Conservation (phyloP, 37 sponge, comb jelly and placozoan species). For the Petrosia ficiformis region DNA sequence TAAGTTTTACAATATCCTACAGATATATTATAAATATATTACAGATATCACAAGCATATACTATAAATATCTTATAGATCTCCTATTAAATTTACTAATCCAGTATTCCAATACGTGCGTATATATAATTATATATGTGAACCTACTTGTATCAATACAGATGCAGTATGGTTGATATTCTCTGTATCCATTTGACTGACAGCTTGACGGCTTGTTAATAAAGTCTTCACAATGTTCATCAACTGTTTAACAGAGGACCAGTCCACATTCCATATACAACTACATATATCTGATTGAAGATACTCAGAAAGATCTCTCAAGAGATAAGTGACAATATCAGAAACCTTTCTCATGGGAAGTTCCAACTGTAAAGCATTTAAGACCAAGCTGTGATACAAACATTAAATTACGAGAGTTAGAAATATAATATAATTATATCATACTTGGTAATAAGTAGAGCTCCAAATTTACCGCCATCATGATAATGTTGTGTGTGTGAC, state of each 20-base stretch:
- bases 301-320: constrained; percentile 11
- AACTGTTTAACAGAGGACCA: constrained; percentile 6
- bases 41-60: too few species aligned
- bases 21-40: too few species aligned
- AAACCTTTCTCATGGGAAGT: constrained; percentile 13
- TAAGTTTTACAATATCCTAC: too few species aligned
- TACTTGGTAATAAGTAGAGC: constrained; percentile 39
- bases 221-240: constrained; percentile 13
- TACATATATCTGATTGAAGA: constrained; percentile 3
- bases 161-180: constrained; percentile 31
- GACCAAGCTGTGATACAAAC: constrained; percentile 18
- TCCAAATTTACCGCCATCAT: constrained; percentile 34
- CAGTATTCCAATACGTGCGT: too few species aligned
- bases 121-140: too few species aligned
- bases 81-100: too few species aligned
- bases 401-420: neutral
- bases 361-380: constrained; percentile 26
- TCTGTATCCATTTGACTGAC: neutral
- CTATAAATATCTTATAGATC: too few species aligned
- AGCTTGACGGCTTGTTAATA: constrained; percentile 7
- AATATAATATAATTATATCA: too few species aligned
- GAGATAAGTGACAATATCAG: constrained; percentile 26
- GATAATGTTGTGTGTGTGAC: neutral
- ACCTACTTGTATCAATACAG: constrained; percentile 43
- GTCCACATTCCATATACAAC: constrained; percentile 24